These are phyloP conservation scores for Acanthococcus lagerstroemiae DNA, from an alignment of 2,888 invertebrate species.

Conservation along the genomic window DNA sequence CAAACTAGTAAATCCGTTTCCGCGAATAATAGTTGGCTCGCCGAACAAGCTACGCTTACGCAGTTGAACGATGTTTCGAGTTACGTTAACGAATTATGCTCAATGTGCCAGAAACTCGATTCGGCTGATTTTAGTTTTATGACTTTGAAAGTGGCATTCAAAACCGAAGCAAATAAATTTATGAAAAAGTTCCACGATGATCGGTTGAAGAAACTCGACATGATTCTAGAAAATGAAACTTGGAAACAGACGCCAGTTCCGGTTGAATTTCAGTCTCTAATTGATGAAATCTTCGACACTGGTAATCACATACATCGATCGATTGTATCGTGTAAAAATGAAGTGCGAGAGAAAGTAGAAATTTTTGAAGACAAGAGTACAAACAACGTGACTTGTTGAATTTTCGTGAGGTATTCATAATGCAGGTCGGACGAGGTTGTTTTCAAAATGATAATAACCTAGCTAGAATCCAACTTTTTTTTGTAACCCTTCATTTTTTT, in stretches of 20 bases:
- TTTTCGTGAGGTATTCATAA: no score
- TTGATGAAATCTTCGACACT: conserved; percentile 54
- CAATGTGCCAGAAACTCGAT: conserved; percentile 34
- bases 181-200: conserved; percentile 84
- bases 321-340: no score
- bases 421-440: no score
- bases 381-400: no score
- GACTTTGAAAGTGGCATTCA: conserved; percentile 36
- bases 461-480: no score
- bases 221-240: conserved; percentile 77
- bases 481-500: no score
- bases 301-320: conserved; percentile 39
- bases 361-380: no score
- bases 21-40: conserved; percentile 34
- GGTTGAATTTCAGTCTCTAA: conserved; percentile 73
- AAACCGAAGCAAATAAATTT: conserved; percentile 52
- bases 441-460: no score
- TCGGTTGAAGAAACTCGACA: conserved; percentile 69
- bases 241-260: conserved; percentile 93
- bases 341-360: no score
- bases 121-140: conserved; percentile 33
- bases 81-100: conserved; percentile 34
- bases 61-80: conserved; percentile 36
- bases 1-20: not conserved
- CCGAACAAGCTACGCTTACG: conserved; percentile 36